phyloP scores from a whole-genome alignment of 2,113 vertebrate genomes.

The Mirza zaza region DNA sequence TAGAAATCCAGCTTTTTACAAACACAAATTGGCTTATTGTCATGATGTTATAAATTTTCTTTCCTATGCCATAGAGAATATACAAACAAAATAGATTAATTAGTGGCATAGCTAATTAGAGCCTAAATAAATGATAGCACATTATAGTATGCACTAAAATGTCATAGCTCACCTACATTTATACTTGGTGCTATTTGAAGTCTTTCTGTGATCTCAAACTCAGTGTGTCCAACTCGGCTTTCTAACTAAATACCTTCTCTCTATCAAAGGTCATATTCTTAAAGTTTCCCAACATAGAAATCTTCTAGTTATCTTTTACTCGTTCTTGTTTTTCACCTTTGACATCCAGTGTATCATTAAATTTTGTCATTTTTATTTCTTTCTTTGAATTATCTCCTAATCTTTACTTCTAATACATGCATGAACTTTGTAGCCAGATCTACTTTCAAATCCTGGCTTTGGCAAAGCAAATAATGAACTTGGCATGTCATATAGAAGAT shows the following conservation, averaged over 20 bases:
- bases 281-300: neutral
- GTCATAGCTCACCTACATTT: neutral
- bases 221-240: neutral
- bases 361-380: conserved; percentile 34
- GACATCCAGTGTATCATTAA: neutral
- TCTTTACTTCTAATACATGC: neutral
- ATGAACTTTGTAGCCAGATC: neutral
- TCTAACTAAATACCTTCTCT: neutral
- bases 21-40: neutral
- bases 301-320: neutral
- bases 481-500: neutral
- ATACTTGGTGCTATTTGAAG: conserved; percentile 12
- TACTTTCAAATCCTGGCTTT: neutral
- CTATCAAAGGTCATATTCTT: neutral
- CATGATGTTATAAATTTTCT: neutral
- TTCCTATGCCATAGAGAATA: neutral
- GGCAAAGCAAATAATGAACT: neutral
- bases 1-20: neutral
- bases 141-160: neutral
- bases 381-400: conserved; percentile 4
- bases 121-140: neutral
- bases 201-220: conserved; percentile 25
- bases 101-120: neutral
- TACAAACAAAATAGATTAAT: conserved; percentile 1
- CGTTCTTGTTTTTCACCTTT: neutral